Conservation (phyloP, 1,140 invertebrate species). For the Trichogramma pretiosum region DNA sequence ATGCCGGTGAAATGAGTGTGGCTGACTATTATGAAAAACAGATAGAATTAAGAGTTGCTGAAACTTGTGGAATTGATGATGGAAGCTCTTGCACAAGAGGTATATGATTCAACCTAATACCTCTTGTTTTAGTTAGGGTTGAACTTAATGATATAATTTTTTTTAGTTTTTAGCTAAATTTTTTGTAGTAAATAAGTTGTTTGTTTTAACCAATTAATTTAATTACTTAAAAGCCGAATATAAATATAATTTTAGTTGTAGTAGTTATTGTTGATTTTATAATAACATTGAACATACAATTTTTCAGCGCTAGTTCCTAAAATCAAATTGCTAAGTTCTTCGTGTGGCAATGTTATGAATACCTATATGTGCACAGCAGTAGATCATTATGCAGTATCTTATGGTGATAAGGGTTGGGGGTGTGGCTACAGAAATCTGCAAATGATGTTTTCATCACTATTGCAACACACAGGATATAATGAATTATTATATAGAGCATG, state of each 20-base stretch:
- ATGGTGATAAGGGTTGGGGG: slow-evolving; percentile 83
- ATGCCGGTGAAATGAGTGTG: slow-evolving; percentile 73
- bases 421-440: slow-evolving; percentile 87
- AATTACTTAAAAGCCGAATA: too few species aligned
- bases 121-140: slow-evolving; percentile 2
- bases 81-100: slow-evolving; percentile 68
- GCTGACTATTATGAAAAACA: slow-evolving; percentile 78
- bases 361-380: slow-evolving; percentile 68
- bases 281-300: too few species aligned
- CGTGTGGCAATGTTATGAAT: slow-evolving; percentile 57
- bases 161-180: slow-evolving; percentile 11
- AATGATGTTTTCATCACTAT: slow-evolving; percentile 77
- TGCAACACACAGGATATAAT: slow-evolving; percentile 65
- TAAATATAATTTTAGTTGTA: too few species aligned
- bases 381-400: slow-evolving; percentile 79
- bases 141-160: slow-evolving; percentile 1
- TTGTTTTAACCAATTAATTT: too few species aligned
- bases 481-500: slow-evolving; percentile 55
- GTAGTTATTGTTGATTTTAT: too few species aligned
- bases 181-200: too few species aligned
- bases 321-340: slow-evolving; percentile 60
- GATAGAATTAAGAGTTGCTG: slow-evolving; percentile 62
- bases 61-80: slow-evolving; percentile 72
- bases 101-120: slow-evolving; percentile 27
- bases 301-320: slow-evolving; percentile 60